Conservation (phyloP, 2,888 invertebrate genomes). For the Orthosia gracilis region DNA sequence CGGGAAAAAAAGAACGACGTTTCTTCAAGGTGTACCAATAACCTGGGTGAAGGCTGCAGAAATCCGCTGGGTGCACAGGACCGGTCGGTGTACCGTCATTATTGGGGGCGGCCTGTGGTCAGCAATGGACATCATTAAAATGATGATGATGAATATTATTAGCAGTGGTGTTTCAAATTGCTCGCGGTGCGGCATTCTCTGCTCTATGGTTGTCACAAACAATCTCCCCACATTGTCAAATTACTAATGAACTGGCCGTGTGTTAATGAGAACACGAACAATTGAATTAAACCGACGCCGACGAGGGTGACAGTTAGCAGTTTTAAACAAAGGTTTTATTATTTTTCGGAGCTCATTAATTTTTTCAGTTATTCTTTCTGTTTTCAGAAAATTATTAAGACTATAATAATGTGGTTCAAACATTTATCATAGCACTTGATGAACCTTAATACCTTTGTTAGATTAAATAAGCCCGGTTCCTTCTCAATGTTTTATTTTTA, state of each 20-base stretch:
- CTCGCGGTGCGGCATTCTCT: not conserved
- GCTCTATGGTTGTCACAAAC: not conserved
- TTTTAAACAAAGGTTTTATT: slow-evolving; percentile 9
- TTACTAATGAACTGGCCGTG: slow-evolving; percentile 26
- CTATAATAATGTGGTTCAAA: not conserved
- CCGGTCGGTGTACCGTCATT: too few species aligned
- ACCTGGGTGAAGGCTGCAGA: too few species aligned
- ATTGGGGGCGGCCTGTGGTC: too few species aligned
- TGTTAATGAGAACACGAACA: slow-evolving; percentile 27
- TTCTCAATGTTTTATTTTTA: not conserved
- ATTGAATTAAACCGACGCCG: slow-evolving; percentile 30
- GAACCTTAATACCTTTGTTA: not conserved
- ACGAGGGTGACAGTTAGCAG: slow-evolving; percentile 21
- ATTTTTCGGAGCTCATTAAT: slow-evolving; percentile 3
- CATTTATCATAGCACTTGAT: not conserved
- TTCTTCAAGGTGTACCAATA: too few species aligned
- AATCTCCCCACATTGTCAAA: slow-evolving; percentile 11
- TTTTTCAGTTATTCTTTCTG: not conserved
- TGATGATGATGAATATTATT: not conserved
- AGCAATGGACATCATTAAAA: too few species aligned
- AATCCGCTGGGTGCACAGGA: too few species aligned
- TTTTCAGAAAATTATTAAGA: not conserved
- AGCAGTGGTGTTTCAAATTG: not conserved
- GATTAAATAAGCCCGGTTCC: not conserved
- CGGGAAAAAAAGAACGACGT: too few species aligned